These are phyloP conservation scores for Lagocephalus sceleratus DNA, from an alignment of 2,797 vertebrate species.

Conservation along the genomic window DNA sequence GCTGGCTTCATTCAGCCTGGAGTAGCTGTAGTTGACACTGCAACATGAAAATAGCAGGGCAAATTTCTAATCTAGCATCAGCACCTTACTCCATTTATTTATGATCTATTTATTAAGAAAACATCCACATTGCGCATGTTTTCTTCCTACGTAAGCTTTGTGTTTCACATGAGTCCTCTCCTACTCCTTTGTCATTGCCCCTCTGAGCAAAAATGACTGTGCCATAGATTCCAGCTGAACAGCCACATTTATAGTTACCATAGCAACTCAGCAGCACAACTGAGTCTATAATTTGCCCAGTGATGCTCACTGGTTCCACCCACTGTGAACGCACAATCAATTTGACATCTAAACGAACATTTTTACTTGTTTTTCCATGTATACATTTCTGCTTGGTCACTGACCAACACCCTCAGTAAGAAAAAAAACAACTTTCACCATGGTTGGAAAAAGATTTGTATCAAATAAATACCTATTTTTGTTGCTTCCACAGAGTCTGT, in stretches of 20 bases:
- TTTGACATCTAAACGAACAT: constrained; percentile 35
- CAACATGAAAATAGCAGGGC: too few species aligned
- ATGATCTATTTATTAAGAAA: background rate
- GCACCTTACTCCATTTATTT: background rate
- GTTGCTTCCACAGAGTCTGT: constrained; percentile 62
- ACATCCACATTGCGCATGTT: constrained; percentile 4
- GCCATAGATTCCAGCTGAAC: constrained; percentile 69
- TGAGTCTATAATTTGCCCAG: constrained; percentile 75
- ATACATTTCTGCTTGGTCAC: background rate
- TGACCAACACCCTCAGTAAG: background rate
- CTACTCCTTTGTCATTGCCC: constrained; percentile 46
- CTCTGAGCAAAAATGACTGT: constrained; percentile 52
- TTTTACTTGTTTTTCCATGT: too few species aligned
- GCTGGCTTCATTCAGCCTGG: too few species aligned
- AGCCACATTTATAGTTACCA: constrained; percentile 76
- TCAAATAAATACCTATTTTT: background rate
- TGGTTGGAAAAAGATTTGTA: background rate
- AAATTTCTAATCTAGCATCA: too few species aligned
- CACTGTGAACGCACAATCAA: constrained; percentile 54
- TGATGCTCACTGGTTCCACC: constrained; percentile 52
- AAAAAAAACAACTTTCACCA: constrained; percentile 4
- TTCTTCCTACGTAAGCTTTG: constrained; percentile 30
- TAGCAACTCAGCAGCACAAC: constrained; percentile 75
- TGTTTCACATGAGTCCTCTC: constrained; percentile 34
- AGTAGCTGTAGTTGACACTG: too few species aligned